Evolutionary conservation across 30 jellyfish, hydroid and myxozoan genomes (phyloP), one percentile per base, ranked within the genome.

Genomic region (Chrysaora quinquecirrha): DNA sequence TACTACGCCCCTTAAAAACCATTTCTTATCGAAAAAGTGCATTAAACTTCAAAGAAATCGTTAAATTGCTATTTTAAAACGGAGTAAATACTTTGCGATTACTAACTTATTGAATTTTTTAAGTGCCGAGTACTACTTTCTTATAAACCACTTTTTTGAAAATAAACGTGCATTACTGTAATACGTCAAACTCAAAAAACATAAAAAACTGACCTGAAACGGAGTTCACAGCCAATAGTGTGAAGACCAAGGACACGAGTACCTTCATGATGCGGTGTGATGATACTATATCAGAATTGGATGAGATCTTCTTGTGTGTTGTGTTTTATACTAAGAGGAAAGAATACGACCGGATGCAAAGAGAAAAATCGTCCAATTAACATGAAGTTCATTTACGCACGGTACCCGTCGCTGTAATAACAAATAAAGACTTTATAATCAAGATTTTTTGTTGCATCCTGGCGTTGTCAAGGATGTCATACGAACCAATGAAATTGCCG

Each of bases 381-480:
- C 6, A 38, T 3, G 54, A 6, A 14, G 14, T 14, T 38, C 11
- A 38, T 38, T 38, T 38, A 38, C 14, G 54, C 54, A 14, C 54
- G 54, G 54, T 38, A 38, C 54, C 54, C 6, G 54, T 38, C 14
- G 54, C 6, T 38, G 14, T 3, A 38, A 6, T 38, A 38, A 14
- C 54, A 38, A 38, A 38, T 38, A 38, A 38, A 38, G 54, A 3
- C 6, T 38, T 38, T 38, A 11, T 62, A 21, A 11, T 52, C 43
- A 28, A 52, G 60, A 74, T 74, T 74, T 63, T 70, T 74, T 74
- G 31, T 49, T 74, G 35, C 64, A 46, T 1, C 2, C 18, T 24
- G 4, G 20, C 46, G 86, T 74, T 30, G 86, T 33, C 86, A 74
- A 74, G 86, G 86, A n/a, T 34, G 28, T 67, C 1, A 24, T 16